These are phyloP conservation scores for Collichthys lucidus DNA, from an alignment of 2,113 vertebrate genomes.

Conservation along the genomic window DNA sequence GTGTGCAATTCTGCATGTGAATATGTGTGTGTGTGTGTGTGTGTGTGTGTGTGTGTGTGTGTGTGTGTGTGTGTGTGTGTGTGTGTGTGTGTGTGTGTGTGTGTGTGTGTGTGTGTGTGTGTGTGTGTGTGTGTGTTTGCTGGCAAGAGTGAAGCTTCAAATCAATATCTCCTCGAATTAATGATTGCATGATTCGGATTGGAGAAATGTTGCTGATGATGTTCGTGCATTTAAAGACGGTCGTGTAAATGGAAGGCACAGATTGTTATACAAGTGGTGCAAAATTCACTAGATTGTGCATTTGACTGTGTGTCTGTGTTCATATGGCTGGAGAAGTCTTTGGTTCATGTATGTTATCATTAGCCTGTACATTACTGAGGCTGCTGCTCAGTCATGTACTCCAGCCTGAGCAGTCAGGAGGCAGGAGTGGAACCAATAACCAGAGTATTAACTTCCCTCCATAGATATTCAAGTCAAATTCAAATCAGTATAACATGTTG, in stretches of 20 bases:
- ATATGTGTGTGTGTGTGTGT: neutral
- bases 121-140: neutral
- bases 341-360: conserved; percentile 20
- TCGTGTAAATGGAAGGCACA: neutral
- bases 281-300: conserved; percentile 8
- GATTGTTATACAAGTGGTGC: conserved; percentile 4
- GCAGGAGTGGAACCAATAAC: conserved; percentile 18
- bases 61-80: neutral
- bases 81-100: neutral
- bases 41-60: neutral
- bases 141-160: conserved; percentile 1
- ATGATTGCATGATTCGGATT: conserved; percentile 1
- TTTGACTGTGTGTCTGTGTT: neutral
- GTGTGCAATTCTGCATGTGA: neutral
- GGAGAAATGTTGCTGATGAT: neutral
- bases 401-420: conserved; percentile 30
- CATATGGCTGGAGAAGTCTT: conserved; percentile 3
- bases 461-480: conserved; percentile 49
- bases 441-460: conserved; percentile 1
- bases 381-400: conserved; percentile 39
- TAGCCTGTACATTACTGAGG: conserved; percentile 36
- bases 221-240: neutral
- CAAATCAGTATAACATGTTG: conserved; percentile 24
- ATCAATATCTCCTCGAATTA: conserved; percentile 6
- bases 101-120: neutral